Base-by-base conservation (phyloP, 2,113 vertebrate species). In the Leucosticte australis region DNA sequence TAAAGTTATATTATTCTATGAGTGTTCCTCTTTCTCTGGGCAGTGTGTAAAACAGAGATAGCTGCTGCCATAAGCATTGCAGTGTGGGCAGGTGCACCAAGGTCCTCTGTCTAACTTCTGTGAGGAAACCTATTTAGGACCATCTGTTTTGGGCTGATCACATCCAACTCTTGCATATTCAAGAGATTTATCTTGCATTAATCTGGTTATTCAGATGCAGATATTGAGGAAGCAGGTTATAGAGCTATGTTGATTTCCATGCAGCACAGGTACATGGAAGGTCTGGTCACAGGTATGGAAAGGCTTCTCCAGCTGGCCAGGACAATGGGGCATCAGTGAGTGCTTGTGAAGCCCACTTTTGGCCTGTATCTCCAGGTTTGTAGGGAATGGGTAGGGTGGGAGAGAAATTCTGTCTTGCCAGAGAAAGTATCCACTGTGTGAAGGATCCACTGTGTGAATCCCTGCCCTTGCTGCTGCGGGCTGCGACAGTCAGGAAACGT, bases 301-400 rank as follows among this genome's bases (percentile, higher is more conserved):
- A 60, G 7, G 13, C 17, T 73, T 21, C 26, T 90, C 7, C 56
- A 70, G 20, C 19, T 0, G 0, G 23, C 20, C 9, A 64, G 44
- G 10, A 21, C 6, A 63, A 17, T 4, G 13, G 13, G 6, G 2
- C 18, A 42, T 3, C 1, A 4, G 26, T 20, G 22, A 37, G 15
- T n/a, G 6, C 23, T 46, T 56, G 17, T 39, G 33, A 85, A 90
- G 11, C 8, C 11, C 11, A 17, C 22, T 49, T 81, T 74, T 41
- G 3, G 6, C 11, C 10, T 24, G 9, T 14, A 6, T 55, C 28
- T 83, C 20, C 10, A 2, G 28, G 24, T 41, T 31, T 53, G 5
- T 30, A 33, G 41, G 50, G 55, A 59, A 81, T 15, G 9, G 4
- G 10, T 20, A 47, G 14, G 11, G 6, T 24, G 27, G 12, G 49